phyloP scores from a whole-genome alignment of 2,888 invertebrate genomes.

The Malacosoma neustria region DNA sequence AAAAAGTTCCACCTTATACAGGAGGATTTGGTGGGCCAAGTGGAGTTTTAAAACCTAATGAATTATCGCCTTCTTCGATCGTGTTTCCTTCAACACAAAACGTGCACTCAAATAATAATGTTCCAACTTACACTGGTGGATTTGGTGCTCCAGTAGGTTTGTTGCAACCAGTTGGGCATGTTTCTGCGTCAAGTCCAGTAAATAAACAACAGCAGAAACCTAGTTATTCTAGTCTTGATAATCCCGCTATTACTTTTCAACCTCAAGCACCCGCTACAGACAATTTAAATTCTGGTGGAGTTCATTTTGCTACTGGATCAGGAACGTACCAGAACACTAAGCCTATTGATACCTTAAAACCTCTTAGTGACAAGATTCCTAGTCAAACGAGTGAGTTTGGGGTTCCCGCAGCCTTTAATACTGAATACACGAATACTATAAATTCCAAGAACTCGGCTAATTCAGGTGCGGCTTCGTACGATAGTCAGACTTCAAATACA shows the following conservation, averaged over 20 bases:
- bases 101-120: conserved; percentile 2
- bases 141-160: conserved; percentile 19
- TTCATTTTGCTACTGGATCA: not conserved
- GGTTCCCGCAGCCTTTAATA: conserved; percentile 11
- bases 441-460: conserved; percentile 20
- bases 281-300: not conserved
- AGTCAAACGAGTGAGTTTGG: not conserved
- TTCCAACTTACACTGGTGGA: conserved; percentile 7
- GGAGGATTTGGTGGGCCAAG: conserved; percentile 39
- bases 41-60: conserved; percentile 38
- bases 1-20: conserved; percentile 25
- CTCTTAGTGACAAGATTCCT: not conserved
- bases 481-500: not conserved
- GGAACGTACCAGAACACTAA: not conserved
- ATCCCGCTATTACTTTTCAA: not conserved
- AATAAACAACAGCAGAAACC: conserved; percentile 15
- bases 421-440: not conserved
- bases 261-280: not conserved
- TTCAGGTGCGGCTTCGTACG: conserved; percentile 23
- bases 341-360: not conserved
- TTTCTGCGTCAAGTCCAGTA: not conserved
- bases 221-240: conserved; percentile 21
- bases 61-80: conserved; percentile 18
- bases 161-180: conserved; percentile 14
- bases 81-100: conserved; percentile 1